Conservation (phyloP, 2,113 vertebrate species). For the Actenoides hombroni region DNA sequence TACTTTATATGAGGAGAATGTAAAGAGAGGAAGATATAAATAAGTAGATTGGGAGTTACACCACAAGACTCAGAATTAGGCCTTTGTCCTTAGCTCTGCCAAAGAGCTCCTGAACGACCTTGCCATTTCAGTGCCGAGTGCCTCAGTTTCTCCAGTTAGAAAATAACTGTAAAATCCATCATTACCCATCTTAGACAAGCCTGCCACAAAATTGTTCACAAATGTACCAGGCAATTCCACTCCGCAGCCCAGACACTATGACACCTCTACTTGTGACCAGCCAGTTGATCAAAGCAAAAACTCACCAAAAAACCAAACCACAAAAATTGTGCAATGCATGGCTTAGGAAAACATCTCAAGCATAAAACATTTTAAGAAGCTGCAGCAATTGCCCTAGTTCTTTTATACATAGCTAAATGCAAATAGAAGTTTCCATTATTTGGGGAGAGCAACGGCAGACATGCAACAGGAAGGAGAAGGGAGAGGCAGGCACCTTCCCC, state of each 20-base stretch:
- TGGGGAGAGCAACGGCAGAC: neutral
- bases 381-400: neutral
- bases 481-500: neutral
- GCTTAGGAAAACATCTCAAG: neutral
- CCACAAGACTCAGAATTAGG: neutral
- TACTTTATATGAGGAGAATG: neutral
- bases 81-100: neutral
- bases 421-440: neutral
- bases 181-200: neutral
- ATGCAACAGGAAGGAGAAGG: neutral
- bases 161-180: neutral
- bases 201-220: neutral
- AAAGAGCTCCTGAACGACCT: neutral
- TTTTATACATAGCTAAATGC: accelerated
- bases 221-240: neutral
- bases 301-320: neutral
- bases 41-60: neutral
- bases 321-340: accelerated
- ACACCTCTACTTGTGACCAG: neutral
- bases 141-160: neutral
- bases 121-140: neutral
- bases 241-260: neutral
- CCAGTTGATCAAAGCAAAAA: neutral
- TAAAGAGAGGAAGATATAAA: neutral
- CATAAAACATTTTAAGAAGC: neutral